A percentile compares a stretch with the other conserved stretches of the same genome.
phyloP scores from a whole-genome alignment of 2,888 invertebrate genomes.

The Alviniconcha strummeri region DNA sequence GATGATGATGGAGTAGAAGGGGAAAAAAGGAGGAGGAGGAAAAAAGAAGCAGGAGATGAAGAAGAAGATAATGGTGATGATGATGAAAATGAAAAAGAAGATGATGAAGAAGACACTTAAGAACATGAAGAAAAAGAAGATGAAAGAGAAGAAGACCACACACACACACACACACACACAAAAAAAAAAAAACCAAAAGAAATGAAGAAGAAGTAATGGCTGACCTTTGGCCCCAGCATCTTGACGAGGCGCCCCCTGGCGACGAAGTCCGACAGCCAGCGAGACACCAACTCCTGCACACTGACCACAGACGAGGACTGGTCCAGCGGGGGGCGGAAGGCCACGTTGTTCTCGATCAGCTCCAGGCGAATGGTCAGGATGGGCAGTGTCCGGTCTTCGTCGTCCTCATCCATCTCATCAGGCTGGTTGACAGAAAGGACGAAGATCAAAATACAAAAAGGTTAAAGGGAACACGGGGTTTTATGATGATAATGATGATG shows the following conservation, averaged over 20 bases:
- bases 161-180: too few relatives aligned
- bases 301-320: constrained; percentile 68
- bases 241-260: constrained; percentile 67
- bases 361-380: constrained; percentile 71
- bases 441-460: not conserved
- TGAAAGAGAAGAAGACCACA: too few relatives aligned
- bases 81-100: too few relatives aligned
- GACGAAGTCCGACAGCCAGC: constrained; percentile 69
- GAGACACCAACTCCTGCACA: constrained; percentile 69
- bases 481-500: too few relatives aligned
- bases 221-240: constrained; percentile 70
- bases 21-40: too few relatives aligned
- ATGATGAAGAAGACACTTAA: too few relatives aligned
- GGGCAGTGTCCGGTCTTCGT: constrained; percentile 61
- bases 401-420: constrained; percentile 30
- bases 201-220: not conserved
- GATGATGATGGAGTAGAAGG: too few relatives aligned
- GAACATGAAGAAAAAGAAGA: too few relatives aligned
- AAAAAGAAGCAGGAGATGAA: too few relatives aligned
- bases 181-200: too few relatives aligned
- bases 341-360: constrained; percentile 68
- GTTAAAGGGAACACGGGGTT: not conserved
- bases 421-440: not conserved
- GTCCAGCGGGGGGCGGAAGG: constrained; percentile 72
- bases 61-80: too few relatives aligned